Evolutionary conservation across 2,888 invertebrate species (phyloP), one percentile per base, ranked within the genome.

Genomic region (Steinernema hermaphroditum): DNA sequence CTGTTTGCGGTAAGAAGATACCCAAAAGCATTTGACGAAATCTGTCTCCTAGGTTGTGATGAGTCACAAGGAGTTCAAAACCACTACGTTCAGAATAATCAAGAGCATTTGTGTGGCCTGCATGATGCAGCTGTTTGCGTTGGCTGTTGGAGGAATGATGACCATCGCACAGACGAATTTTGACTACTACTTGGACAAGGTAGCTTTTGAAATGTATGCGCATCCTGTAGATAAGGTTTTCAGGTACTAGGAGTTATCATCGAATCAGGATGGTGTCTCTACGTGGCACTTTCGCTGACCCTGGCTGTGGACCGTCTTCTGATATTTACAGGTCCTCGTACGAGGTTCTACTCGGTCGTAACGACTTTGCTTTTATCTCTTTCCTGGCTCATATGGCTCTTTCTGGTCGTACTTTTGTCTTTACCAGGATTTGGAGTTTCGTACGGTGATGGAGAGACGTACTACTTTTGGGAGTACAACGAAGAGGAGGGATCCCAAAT

Each of bases 91-190:
- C 32, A 1, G 29, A 1, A 29, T 62, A 12, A 62, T 62, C 62
- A 62, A 62, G 16, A 62, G 29, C 62, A 62, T 62, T 16, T 62
- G 62, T n/a, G 32, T 62, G 1, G 62, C 62, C 34, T 62, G 32
- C 16, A 62, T 62, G 62, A 22, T 62, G 9, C 62, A 62, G 62
- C 62, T 62, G 16, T 12, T 62, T 16, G 6, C 62, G 12, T 12
- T 62, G 27, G 22, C 27, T 16, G 62, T 29, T 32, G 62, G 62
- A 6, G 62, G 62, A 14, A 1, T 62, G 6, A 62, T 62, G 62
- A 62, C 62, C 12, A 4, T 62, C 1, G 4, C 32, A 4, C 16
- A 62, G 37, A 37, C 6, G 6, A 37, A 4, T 16, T 62, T 62
- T 8, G 2, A 62, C 27, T 54, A 27, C 54, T 54, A 54, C 27